Evolutionary conservation across 2,888 invertebrate genomes (phyloP).

Genomic region (Coleophora flavipennella): DNA sequence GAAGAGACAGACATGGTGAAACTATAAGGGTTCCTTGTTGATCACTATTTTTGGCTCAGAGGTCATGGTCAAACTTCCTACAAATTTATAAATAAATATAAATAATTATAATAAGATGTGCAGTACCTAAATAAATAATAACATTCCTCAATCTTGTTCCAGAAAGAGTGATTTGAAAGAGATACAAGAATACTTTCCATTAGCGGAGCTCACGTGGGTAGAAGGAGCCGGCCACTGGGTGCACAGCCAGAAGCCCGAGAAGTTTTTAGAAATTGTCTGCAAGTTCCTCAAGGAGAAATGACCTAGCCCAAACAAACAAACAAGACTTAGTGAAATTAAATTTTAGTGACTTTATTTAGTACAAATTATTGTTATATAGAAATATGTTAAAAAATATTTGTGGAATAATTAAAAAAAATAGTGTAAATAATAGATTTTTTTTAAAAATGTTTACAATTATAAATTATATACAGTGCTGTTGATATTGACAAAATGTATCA

Average conservation of each 20-base stretch:
- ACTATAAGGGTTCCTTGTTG: no score
- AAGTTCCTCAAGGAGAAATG: conserved; percentile 74
- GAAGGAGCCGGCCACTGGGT: conserved; percentile 94
- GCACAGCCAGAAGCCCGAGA: conserved; percentile 90
- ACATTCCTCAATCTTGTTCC: conserved; percentile 22
- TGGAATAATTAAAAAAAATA: not conserved
- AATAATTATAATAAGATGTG: no score
- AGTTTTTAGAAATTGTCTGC: conserved; percentile 78
- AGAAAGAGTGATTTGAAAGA: conserved; percentile 72
- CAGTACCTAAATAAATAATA: conserved; percentile 5
- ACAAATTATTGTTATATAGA: not conserved
- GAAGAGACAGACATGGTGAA: no score
- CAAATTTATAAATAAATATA: no score
- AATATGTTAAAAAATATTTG: no score
- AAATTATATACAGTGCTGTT: no score
- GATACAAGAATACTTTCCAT: conserved; percentile 81
- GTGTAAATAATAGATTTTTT: not conserved
- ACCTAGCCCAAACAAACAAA: not conserved
- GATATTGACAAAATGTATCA: no score
- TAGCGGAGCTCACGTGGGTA: conserved; percentile 78
- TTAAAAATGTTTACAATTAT: no score
- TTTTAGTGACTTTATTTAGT: conserved; percentile 12
- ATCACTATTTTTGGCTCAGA: no score
- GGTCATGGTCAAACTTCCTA: no score
- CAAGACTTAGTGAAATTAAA: not conserved